Evolutionary conservation across 2,888 invertebrate species (phyloP).

Genomic region (Monochamus alternatus): DNA sequence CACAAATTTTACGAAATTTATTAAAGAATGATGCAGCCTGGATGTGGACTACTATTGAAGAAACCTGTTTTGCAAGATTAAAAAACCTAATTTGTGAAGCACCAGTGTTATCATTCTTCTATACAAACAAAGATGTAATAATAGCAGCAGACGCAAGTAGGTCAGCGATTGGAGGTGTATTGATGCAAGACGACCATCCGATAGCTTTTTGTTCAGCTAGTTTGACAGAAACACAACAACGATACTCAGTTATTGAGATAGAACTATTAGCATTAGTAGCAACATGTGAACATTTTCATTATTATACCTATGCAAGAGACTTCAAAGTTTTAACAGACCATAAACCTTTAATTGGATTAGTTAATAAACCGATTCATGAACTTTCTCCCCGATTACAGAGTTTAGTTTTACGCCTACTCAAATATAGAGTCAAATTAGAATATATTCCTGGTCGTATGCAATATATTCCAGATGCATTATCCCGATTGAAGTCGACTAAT

Average conservation of each 20-base stretch:
- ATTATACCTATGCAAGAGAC: conserved; percentile 20
- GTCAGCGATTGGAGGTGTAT: conserved; percentile 14
- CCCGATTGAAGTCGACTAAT: neutral
- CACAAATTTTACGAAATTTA: conserved; percentile 8
- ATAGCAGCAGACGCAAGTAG: conserved; percentile 21
- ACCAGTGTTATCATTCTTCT: conserved; percentile 8
- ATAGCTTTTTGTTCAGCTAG: conserved; percentile 6
- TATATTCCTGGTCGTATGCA: conserved; percentile 17
- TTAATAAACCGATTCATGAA: conserved; percentile 29
- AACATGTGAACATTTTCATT: conserved; percentile 19
- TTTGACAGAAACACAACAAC: conserved; percentile 5
- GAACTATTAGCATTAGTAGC: neutral
- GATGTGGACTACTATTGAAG: conserved; percentile 19
- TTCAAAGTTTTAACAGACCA: conserved; percentile 20
- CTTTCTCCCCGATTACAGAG: conserved; percentile 27
- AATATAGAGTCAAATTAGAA: conserved; percentile 16
- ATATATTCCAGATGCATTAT: conserved; percentile 21
- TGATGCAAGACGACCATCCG: conserved; percentile 14
- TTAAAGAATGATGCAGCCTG: conserved; percentile 17
- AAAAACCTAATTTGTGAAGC: conserved; percentile 16
- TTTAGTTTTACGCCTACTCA: conserved; percentile 15
- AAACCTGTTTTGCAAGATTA: conserved; percentile 6
- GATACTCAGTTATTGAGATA: conserved; percentile 21
- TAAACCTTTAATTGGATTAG: conserved; percentile 28
- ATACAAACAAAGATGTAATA: no score